A percentile compares a stretch with the other conserved stretches of the same genome.
phyloP scores from a whole-genome alignment of 2,113 vertebrate genomes.

The Bubo blakistoni region DNA sequence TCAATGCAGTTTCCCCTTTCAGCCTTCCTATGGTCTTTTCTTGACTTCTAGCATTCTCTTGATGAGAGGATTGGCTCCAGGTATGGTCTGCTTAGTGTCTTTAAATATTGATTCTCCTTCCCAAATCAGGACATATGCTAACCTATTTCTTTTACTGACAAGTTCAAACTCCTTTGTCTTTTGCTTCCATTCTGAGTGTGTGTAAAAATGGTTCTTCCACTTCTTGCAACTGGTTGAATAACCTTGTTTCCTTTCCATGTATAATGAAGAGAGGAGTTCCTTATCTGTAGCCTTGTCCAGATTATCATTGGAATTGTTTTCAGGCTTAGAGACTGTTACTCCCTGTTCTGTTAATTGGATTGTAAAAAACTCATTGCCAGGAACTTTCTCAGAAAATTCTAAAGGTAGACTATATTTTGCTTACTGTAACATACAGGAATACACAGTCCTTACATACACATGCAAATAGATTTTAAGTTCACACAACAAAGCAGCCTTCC shows the following conservation, averaged over 20 bases:
- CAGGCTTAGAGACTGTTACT: neutral
- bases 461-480: neutral
- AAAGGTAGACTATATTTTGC: neutral
- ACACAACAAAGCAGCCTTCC: neutral
- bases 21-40: neutral
- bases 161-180: neutral
- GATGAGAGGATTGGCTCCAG: neutral
- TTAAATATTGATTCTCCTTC: slow-evolving; percentile 15
- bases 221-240: neutral
- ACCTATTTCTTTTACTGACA: neutral
- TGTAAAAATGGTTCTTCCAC: neutral
- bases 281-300: neutral
- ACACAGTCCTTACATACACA: neutral
- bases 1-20: neutral
- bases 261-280: neutral
- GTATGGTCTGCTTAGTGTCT: neutral
- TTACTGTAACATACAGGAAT: neutral
- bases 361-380: neutral
- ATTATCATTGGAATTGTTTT: neutral
- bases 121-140: neutral
- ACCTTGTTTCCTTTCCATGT: neutral
- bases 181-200: neutral
- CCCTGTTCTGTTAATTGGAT: neutral
- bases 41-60: neutral
- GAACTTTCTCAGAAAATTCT: neutral